Evolutionary conservation across 2,888 invertebrate genomes (phyloP), one percentile per base, ranked within the genome.

Genomic region (Spodoptera littoralis): DNA sequence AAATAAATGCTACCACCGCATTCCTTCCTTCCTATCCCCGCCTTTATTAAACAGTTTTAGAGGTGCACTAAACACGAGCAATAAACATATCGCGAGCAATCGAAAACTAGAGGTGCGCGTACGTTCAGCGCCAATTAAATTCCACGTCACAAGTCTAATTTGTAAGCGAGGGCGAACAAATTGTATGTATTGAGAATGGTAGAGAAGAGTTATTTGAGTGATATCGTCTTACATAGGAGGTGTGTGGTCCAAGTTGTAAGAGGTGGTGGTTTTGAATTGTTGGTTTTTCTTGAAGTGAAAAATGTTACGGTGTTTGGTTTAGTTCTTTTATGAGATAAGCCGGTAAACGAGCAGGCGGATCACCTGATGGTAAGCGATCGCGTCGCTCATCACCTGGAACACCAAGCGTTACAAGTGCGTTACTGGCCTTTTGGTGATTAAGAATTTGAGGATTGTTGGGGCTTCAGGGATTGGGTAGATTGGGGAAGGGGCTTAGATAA

Each of bases 161-260:
- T 84, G 82, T 77, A 76, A 76, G 77, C 45, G 44, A 30, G 50
- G 65, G 42, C 69, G 61, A 57, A 60, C 77, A 77, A 79, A 80
- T 79, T 71, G 77, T 83, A 84, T 84, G 77, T 84, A 86, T 83
- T 81, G 81, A 81, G 76, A 75, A 62, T 67, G 61, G 78, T 80
- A 78, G 74, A 72, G 81, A 76, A 74, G 65, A 82, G 76, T 80
- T 84, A 86, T 84, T 81, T 77, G 77, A 68, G 61, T 46, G 47
- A 46, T 84, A 80, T 81, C 79, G 61, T 44, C 66, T 83, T 80
- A 77, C 80, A 57, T 11, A n/a, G 27, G 27, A 18, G 8, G 42
- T n/a, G 0, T 11, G 11, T 48, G 53, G 43, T 8, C 2, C 48
- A 70, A 70, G 70, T 56, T 52, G 4, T 13, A 36, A 11, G 3